Base-by-base conservation (phyloP, 2,113 vertebrate species). In the Pelobates fuscus region DNA sequence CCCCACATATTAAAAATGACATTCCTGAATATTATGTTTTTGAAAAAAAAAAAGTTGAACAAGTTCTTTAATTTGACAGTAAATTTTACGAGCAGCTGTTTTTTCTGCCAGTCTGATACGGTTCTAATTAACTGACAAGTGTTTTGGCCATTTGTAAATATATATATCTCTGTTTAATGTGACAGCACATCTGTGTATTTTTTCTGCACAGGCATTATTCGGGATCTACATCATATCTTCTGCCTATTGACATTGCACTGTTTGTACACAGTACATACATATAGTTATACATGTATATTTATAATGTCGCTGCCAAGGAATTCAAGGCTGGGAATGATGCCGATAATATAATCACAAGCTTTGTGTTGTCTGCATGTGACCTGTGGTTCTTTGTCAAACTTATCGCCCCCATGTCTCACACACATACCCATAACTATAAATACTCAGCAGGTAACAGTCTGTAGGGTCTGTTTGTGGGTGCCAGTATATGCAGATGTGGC, bases 281-380 rank as follows among this genome's bases (percentile, higher is more conserved):
- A 66, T 75, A 66, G 55, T 66, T 75, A 58, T 49, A 30, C 30
- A 43, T 67, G 58, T 75, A 66, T 64, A 75, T 75, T 66, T 67
- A 75, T 75, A 75, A 46, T 59, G 63, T 15, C 18, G 63, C 54
- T 12, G n/a, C 4, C 17, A 29, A 67, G 55, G 72, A 75, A 77
- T 77, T 65, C 24, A 23, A 25, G 55, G 10, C 64, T 61, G 73
- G 73, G 73, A 64, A 68, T 27, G 44, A 68, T 52, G 73, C 73
- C 55, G 57, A 77, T 46, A 67, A 26, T 52, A 61, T 77, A 67
- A 77, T 67, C 73, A 68, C 73, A 61, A 67, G 65, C 73, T 61
- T 77, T 76, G 64, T 77, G 41, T 77, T 37, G 65, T 60, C 73
- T 37, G 65, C 73, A 77, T 77, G 73, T 77, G 73, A 77, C 73